phyloP scores from a whole-genome alignment of 2,888 invertebrate genomes.

The Nomada ruficornis region DNA sequence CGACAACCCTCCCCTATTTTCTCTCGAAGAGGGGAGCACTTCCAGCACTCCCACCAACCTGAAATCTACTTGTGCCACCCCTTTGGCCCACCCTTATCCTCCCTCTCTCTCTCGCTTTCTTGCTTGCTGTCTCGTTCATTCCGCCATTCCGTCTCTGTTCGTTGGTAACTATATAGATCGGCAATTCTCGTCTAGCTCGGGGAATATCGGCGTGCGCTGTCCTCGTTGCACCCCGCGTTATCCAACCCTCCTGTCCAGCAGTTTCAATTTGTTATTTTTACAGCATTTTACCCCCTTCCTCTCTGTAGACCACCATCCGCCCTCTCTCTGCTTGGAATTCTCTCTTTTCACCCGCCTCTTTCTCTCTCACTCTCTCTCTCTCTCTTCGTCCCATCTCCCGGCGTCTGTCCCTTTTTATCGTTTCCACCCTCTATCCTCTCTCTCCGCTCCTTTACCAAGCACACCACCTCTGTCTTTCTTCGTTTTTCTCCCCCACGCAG shows the following conservation, averaged over 20 bases:
- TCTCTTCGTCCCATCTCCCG: background rate
- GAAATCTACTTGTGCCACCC: constrained; percentile 63
- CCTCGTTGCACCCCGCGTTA: constrained; percentile 57
- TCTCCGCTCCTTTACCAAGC: too few relatives aligned
- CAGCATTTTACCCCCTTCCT: constrained; percentile 77
- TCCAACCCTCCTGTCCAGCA: constrained; percentile 75
- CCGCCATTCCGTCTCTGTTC: constrained; percentile 40
- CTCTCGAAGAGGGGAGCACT: constrained; percentile 30
- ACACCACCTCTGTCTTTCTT: constrained; percentile 9
- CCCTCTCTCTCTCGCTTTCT: background rate
- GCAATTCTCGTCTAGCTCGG: constrained; percentile 23
- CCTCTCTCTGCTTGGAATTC: constrained; percentile 41
- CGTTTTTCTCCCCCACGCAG: background rate
- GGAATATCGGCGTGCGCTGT: constrained; percentile 17
- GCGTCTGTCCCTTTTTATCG: constrained; percentile 22
- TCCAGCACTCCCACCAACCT: constrained; percentile 50
- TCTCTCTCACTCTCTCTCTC: background rate
- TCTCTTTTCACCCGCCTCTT: constrained; percentile 39
- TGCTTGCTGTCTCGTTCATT: constrained; percentile 45
- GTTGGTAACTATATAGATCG: constrained; percentile 39
- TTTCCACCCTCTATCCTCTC: constrained; percentile 13
- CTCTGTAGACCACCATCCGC: constrained; percentile 54
- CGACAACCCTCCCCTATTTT: constrained; percentile 44
- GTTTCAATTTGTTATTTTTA: constrained; percentile 82
- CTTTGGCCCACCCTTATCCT: constrained; percentile 59